phyloP scores from a whole-genome alignment of 2,797 vertebrate species.

The Betta splendens region DNA sequence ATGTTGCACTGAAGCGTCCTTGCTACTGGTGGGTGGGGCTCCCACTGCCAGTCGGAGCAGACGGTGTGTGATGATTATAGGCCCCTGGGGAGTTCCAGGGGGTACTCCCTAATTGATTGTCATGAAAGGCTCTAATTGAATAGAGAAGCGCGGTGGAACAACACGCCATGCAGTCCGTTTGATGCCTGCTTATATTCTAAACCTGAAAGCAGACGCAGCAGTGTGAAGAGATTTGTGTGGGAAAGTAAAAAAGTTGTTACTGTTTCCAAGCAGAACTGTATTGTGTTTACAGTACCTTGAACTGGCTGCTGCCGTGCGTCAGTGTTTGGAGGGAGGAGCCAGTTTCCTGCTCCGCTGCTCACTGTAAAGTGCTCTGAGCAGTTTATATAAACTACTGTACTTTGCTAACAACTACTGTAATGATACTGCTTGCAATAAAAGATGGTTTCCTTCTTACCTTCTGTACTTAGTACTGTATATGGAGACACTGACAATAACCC shows the following conservation, averaged over 20 bases:
- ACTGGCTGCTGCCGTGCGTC: not conserved
- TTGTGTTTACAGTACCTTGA: not conserved
- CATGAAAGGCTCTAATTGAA: constrained; percentile 80
- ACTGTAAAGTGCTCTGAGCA: too few species aligned
- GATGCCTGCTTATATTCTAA: constrained; percentile 54
- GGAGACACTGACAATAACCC: not conserved
- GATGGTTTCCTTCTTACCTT: too few species aligned
- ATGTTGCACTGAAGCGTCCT: constrained; percentile 24
- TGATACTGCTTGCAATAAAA: too few species aligned
- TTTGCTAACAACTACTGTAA: too few species aligned
- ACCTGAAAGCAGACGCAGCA: not conserved
- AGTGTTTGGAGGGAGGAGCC: not conserved
- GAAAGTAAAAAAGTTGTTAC: not conserved
- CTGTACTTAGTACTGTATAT: not conserved
- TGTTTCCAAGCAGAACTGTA: not conserved
- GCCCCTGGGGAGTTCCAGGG: constrained; percentile 79
- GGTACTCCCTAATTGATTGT: constrained; percentile 81
- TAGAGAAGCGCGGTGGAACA: constrained; percentile 52
- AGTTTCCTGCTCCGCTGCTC: not conserved
- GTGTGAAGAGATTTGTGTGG: not conserved
- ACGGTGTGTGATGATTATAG: constrained; percentile 80
- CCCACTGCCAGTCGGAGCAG: constrained; percentile 54
- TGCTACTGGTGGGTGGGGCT: constrained; percentile 37
- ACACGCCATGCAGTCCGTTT: constrained; percentile 57
- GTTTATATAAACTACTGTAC: too few species aligned